Conservation (phyloP, 2,113 vertebrate species). For the Motacilla alba region DNA sequence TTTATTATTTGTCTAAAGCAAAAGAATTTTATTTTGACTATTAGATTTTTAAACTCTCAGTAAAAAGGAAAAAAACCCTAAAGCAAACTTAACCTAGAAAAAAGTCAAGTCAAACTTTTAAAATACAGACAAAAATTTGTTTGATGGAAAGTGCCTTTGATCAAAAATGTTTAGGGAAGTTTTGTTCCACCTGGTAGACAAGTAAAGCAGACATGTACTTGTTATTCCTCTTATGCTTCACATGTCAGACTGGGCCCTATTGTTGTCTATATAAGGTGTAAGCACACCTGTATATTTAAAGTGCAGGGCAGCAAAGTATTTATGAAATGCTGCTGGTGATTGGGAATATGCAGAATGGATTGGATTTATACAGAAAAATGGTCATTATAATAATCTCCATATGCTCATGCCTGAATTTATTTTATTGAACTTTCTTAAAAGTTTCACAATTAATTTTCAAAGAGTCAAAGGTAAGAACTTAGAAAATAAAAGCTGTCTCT, state of each 20-base stretch:
- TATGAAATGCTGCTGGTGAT: background rate
- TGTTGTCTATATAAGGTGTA: background rate
- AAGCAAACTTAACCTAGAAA: background rate
- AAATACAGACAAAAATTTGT: conserved; percentile 36
- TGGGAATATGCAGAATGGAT: background rate
- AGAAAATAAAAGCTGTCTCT: background rate
- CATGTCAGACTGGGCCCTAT: background rate
- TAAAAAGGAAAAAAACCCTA: background rate
- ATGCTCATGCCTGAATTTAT: background rate
- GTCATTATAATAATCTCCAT: background rate
- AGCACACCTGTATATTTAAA: background rate
- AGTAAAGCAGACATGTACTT: conserved; percentile 20
- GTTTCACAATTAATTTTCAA: background rate
- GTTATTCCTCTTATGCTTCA: conserved; percentile 9
- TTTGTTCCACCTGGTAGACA: conserved; percentile 21
- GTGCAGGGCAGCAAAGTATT: background rate
- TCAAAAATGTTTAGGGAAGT: conserved; percentile 58
- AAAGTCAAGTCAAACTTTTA: background rate
- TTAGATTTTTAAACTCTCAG: background rate
- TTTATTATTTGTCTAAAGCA: background rate
- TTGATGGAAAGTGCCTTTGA: conserved; percentile 54
- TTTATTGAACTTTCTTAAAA: background rate
- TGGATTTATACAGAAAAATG: background rate
- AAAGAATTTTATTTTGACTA: background rate
- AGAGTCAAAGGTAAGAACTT: background rate